Conservation (phyloP, 2,113 vertebrate species). For the Alosa alosa region DNA sequence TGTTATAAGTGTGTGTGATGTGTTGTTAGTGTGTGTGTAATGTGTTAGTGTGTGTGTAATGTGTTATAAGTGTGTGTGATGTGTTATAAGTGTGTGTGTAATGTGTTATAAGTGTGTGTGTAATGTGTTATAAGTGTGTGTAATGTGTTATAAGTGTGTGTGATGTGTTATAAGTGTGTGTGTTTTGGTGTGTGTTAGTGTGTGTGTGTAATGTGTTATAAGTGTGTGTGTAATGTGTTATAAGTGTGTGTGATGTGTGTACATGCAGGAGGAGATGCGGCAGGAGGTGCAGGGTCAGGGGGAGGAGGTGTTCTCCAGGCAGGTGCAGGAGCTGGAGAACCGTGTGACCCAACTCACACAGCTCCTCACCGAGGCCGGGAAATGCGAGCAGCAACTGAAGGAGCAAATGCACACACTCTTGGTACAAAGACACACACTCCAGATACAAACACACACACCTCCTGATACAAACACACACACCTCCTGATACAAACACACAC, state of each 20-base stretch:
- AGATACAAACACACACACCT: not conserved
- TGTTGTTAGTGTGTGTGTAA: too few relatives aligned
- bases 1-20: too few relatives aligned
- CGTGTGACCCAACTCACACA: slow-evolving; percentile 64
- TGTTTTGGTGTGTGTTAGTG: not conserved
- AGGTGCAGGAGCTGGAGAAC: slow-evolving; percentile 57
- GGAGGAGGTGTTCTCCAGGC: slow-evolving; percentile 60
- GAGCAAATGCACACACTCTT: slow-evolving; percentile 63
- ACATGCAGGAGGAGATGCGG: slow-evolving; percentile 35
- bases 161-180: not conserved
- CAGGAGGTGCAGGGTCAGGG: slow-evolving; percentile 61
- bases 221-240: too few relatives aligned
- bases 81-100: not conserved
- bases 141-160: not conserved
- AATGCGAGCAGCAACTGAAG: slow-evolving; percentile 59
- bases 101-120: too few relatives aligned
- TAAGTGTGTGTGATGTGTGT: not conserved
- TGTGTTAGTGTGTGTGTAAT: too few relatives aligned
- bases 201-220: not conserved
- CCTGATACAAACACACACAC: not conserved
- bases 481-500: too few relatives aligned
- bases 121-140: too few relatives aligned
- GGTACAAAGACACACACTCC: slow-evolving; percentile 45
- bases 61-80: not conserved
- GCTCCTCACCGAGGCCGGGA: slow-evolving; percentile 56